Evolutionary conservation across 2,797 vertebrate genomes (phyloP).

Genomic region (Acipenser ruthenus): DNA sequence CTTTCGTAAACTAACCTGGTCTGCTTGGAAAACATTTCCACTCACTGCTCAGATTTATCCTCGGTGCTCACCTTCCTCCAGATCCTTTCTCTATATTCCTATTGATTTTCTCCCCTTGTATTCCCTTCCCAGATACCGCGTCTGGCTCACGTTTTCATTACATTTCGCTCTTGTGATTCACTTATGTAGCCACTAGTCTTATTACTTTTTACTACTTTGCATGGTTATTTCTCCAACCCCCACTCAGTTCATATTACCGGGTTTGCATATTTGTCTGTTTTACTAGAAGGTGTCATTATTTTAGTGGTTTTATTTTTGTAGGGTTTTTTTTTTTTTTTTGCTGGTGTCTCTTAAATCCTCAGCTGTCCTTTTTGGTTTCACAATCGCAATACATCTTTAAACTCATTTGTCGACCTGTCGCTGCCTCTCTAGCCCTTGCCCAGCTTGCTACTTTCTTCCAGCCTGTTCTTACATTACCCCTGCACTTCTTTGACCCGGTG

Average conservation of each 20-base stretch:
- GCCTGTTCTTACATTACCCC: too few species aligned
- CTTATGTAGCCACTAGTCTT: constrained; percentile 32
- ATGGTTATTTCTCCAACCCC: constrained; percentile 31
- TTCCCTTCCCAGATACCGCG: constrained; percentile 7
- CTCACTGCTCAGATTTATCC: constrained; percentile 56
- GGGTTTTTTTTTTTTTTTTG: too few species aligned
- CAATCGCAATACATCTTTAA: too few species aligned
- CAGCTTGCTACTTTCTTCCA: too few species aligned
- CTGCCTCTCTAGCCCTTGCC: too few species aligned
- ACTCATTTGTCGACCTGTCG: too few species aligned
- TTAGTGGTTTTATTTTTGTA: constrained; percentile 20
- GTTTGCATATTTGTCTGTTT: constrained; percentile 49
- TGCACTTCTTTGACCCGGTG: constrained; percentile 7
- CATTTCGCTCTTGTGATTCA: constrained; percentile 30
- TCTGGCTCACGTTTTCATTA: constrained; percentile 17
- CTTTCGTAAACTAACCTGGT: constrained; percentile 44
- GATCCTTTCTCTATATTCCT: constrained; percentile 28
- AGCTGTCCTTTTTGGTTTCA: too few species aligned
- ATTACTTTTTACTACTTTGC: constrained; percentile 33
- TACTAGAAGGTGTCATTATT: constrained; percentile 57
- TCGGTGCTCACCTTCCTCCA: constrained; percentile 52
- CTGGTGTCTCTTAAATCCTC: too few species aligned
- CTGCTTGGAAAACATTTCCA: constrained; percentile 55
- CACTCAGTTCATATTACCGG: constrained; percentile 28
- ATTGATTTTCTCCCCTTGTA: constrained; percentile 20